A percentile compares a stretch with the other conserved stretches of the same genome.
Evolutionary conservation across 2,888 invertebrate genomes (phyloP).

Genomic region (Pseudococcus jackbeardsleyi): DNA sequence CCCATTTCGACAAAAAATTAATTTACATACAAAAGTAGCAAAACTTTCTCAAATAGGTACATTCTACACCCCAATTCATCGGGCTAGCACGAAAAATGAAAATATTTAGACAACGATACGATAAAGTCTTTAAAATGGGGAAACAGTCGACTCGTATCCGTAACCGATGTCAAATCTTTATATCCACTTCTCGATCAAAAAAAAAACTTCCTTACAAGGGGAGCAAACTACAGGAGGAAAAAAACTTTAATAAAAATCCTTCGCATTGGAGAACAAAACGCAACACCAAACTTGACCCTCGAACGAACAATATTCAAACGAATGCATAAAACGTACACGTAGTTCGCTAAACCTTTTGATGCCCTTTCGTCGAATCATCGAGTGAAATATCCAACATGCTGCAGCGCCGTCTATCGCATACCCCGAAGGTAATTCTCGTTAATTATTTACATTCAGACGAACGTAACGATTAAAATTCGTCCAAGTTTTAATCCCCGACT

Average conservation of each 20-base stretch:
- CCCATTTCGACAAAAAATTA: too few relatives aligned
- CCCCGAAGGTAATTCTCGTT: conserved; percentile 23
- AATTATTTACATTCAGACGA: conserved; percentile 45
- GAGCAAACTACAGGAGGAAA: background rate
- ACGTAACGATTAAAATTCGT: conserved; percentile 34
- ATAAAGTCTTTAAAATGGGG: background rate
- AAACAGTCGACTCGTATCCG: background rate
- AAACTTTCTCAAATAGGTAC: background rate
- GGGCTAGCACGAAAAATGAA: background rate
- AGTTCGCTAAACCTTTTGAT: background rate
- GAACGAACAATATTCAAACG: background rate
- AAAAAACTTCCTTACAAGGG: too few relatives aligned
- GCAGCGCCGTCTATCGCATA: background rate
- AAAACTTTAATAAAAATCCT: conserved; percentile 3
- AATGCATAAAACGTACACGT: background rate
- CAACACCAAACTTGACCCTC: background rate
- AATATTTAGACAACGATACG: background rate
- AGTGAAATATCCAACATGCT: background rate
- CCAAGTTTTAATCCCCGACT: conserved; percentile 32
- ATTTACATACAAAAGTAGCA: too few relatives aligned
- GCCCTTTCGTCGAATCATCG: background rate
- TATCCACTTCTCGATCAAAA: background rate
- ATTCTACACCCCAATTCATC: background rate
- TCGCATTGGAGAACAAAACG: background rate
- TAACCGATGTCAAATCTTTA: background rate